Base-by-base conservation (phyloP, 2,113 vertebrate genomes). In the Helogale parvula region DNA sequence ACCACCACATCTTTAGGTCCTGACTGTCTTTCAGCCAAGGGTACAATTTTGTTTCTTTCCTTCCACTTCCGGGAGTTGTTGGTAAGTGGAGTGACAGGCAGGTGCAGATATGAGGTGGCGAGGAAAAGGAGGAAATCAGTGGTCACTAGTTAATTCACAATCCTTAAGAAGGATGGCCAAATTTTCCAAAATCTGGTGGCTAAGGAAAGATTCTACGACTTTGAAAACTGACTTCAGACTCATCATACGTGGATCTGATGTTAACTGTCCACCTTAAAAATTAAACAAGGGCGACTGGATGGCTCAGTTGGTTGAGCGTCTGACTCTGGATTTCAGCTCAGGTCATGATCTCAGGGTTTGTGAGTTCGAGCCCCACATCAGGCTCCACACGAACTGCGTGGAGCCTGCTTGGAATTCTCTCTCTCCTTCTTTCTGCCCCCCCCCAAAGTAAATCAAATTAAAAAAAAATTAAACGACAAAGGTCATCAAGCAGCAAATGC, bases 221-320 rank as follows among this genome's bases (percentile, higher is more conserved):
- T 50, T 83, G 77, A 65, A 94, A n/a, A 96, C 93, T 33, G 76
- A 77, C 76, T 82, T 76, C 60, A 92, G 50, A 63, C 25, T 94
- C 33, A 38, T 60, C 14, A 38, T 33, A 27, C 19, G 35, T 54
- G 68, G 33, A 60, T 54, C 27, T 63, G 33, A 71, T 63, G 21
- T 50, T 14, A 57, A n/a, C 12, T 54, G 45, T 50, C 29, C 41
- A 77, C 16, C 74, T 77, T 50, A 77, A 33, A 77, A 50, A 77
- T 77, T 77, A 77, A 77, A 77, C 41, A 47, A 76, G 57, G 21
- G 57, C 7, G 21, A 21, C 57, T 60, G 57, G 57, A 19, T 23
- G 57, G 57, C 57, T 60, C 57, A 60, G 57, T 60, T 23, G 52
- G 15, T 60, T 60, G 21, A 60, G 57, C 21, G 2, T 60, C 21